Conservation (phyloP, 2,888 invertebrate species). For the Dendrolimus houi region DNA sequence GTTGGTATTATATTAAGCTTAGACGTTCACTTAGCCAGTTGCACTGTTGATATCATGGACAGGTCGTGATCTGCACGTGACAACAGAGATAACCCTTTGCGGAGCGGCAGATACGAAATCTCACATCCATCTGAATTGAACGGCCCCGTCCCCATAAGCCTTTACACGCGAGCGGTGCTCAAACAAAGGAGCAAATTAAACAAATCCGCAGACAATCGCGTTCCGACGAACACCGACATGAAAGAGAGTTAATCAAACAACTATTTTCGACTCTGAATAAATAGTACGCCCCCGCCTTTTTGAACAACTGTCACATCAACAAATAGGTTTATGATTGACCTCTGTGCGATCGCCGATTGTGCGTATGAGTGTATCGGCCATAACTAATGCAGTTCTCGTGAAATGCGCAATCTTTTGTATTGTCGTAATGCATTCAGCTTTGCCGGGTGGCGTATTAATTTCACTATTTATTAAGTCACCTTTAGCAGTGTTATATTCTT, state of each 20-base stretch:
- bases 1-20: too few relatives aligned
- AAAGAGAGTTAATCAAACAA: constrained; percentile 75
- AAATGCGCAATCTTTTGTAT: constrained; percentile 58
- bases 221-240: constrained; percentile 57
- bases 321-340: constrained; percentile 66
- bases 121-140: constrained; percentile 43
- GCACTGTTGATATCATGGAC: constrained; percentile 31
- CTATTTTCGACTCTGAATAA: constrained; percentile 51
- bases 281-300: constrained; percentile 49
- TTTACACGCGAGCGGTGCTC: constrained; percentile 62
- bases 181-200: constrained; percentile 74
- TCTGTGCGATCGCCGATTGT: constrained; percentile 19
- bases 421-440: constrained; percentile 38
- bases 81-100: constrained; percentile 52
- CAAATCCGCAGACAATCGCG: constrained; percentile 69
- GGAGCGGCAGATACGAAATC: constrained; percentile 46
- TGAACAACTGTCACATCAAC: constrained; percentile 49
- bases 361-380: constrained; percentile 26
- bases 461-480: background rate
- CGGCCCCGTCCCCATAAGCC: constrained; percentile 40
- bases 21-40: background rate
- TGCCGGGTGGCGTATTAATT: constrained; percentile 39
- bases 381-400: constrained; percentile 44
- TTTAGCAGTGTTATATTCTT: background rate
- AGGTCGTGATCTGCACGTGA: constrained; percentile 52